Percentiles rank a stretch among this genome's conserved stretches.
Conservation (phyloP, 53 echinoderm and acorn worm species). For the Pentamera pediparva region DNA sequence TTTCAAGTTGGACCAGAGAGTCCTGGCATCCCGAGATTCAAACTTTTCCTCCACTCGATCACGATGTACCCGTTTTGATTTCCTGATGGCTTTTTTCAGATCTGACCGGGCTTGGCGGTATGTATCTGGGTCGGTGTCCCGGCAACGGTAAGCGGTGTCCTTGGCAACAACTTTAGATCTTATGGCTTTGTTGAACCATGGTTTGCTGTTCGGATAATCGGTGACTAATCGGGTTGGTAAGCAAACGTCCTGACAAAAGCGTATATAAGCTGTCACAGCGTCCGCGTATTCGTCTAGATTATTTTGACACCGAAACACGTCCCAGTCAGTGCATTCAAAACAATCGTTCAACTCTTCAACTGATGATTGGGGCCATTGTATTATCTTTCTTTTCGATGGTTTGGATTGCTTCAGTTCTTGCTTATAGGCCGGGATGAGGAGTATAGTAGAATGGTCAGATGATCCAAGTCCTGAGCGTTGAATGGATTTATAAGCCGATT, state of each 20-base stretch:
- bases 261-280: constrained; percentile 13
- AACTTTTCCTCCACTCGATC: constrained; percentile 19
- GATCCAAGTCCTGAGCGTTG: constrained; percentile 1
- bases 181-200: constrained; percentile 24
- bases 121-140: constrained; percentile 22
- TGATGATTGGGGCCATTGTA: constrained; percentile 17
- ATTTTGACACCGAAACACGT: neutral
- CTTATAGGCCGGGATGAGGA: constrained; percentile 25
- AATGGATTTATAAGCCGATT: constrained; percentile 3
- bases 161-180: constrained; percentile 26
- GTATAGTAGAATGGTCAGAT: constrained; percentile 2
- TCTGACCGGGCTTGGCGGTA: constrained; percentile 35
- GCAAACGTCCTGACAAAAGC: constrained; percentile 39
- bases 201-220: constrained; percentile 32
- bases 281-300: constrained; percentile 21
- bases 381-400: constrained; percentile 11
- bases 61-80: constrained; percentile 28
- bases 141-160: constrained; percentile 19
- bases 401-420: constrained; percentile 46
- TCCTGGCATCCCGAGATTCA: constrained; percentile 9
- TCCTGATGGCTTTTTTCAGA: constrained; percentile 25
- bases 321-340: constrained; percentile 46
- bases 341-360: constrained; percentile 26
- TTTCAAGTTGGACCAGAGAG: constrained; percentile 41
- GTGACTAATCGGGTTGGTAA: constrained; percentile 32